Conservation (phyloP, 1,140 invertebrate genomes). For the Camponotus pennsylvanicus region DNA sequence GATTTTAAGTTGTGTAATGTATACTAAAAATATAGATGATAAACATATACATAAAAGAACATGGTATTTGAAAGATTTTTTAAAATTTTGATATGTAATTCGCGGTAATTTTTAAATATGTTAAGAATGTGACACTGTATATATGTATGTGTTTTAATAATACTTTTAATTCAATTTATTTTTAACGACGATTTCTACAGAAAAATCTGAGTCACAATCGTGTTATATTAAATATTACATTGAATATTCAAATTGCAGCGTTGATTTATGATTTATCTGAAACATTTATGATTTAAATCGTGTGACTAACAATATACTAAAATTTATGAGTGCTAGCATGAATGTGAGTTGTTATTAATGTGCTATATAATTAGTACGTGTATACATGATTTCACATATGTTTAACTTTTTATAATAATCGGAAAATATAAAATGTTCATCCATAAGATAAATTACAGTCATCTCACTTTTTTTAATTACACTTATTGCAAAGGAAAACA, state of each 20-base stretch:
- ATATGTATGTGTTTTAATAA: neutral
- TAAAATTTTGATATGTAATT: too few relatives aligned
- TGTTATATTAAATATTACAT: neutral
- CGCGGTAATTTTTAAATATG: neutral
- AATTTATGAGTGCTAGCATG: neutral
- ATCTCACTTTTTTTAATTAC: slow-evolving; percentile 16
- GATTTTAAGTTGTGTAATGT: too few relatives aligned
- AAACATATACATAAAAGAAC: too few relatives aligned
- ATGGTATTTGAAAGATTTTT: too few relatives aligned
- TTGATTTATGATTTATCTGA: neutral
- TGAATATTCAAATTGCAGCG: neutral
- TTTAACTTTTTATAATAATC: neutral
- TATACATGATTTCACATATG: neutral
- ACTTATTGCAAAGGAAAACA: neutral
- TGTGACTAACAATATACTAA: neutral
- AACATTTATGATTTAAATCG: neutral
- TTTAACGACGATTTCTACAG: neutral
- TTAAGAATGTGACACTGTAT: neutral
- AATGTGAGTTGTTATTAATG: neutral
- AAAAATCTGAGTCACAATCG: neutral
- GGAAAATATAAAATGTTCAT: neutral
- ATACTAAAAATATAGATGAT: too few relatives aligned
- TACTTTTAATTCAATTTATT: neutral
- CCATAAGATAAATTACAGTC: neutral
- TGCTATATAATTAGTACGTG: neutral